Percentiles rank a stretch among this genome's conserved stretches.
phyloP scores from a whole-genome alignment of 1,140 invertebrate genomes.

The Conus betulinus region DNA sequence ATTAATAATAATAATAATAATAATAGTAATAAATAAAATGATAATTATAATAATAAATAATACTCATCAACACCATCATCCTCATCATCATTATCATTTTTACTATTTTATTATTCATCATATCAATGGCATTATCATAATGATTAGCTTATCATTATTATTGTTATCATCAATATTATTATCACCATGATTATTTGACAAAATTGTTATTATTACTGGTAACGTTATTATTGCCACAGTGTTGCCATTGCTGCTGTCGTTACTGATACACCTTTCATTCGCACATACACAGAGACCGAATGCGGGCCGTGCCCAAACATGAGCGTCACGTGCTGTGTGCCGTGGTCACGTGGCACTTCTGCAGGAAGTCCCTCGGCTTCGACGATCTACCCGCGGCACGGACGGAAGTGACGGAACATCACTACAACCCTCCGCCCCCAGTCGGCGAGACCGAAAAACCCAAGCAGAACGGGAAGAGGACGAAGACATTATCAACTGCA shows the following conservation, averaged over 20 bases:
- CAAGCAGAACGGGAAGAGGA: background rate
- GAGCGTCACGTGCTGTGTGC: slow-evolving; percentile 17
- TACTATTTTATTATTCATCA: too few relatives aligned
- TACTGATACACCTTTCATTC: background rate
- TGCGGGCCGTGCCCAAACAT: slow-evolving; percentile 18
- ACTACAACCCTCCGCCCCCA: background rate
- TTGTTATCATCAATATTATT: background rate
- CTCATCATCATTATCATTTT: too few relatives aligned
- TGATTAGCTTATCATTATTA: too few relatives aligned
- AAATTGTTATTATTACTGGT: background rate
- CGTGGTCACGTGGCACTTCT: slow-evolving; percentile 32
- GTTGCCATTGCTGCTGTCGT: background rate
- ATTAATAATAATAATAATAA: too few relatives aligned
- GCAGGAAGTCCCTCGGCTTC: background rate
- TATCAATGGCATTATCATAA: too few relatives aligned
- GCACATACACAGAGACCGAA: slow-evolving; percentile 10
- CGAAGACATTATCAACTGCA: background rate
- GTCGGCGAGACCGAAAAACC: background rate
- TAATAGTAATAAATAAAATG: too few relatives aligned
- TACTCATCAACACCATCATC: too few relatives aligned
- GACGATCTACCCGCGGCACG: background rate
- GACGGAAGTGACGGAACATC: background rate
- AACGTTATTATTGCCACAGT: background rate
- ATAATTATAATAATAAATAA: too few relatives aligned
- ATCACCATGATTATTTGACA: background rate